Base-by-base conservation (phyloP, 2,113 vertebrate species). In the Brachionichthys hirsutus region DNA sequence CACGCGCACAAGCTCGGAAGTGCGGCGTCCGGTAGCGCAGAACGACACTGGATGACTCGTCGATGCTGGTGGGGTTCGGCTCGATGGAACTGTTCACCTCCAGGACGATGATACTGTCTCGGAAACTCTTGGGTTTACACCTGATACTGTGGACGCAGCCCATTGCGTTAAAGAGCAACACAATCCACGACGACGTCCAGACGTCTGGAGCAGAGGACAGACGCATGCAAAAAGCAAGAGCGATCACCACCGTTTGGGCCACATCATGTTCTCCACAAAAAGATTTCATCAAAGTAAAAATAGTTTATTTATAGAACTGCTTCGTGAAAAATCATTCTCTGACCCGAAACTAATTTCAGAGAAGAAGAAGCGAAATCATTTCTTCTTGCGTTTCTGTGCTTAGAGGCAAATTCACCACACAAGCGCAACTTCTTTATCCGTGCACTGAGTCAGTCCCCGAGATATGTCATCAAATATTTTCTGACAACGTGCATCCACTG, bases 91-190 rank as follows among this genome's bases (percentile, higher is more conserved):
- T 91, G 81, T 93, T 96, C 78, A 99, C 91, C 52, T 99, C 97
- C 24, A 95, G 89, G 82, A 99, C 94, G 0, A 90, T 88, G 85
- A 98, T 92, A 17, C 94, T 93, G 48, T 99, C 97, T 82, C 95
- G 93, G 89, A 98, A 97, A 90, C 95, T 94, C 91, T 94, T 95
- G 73, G 94, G 93, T 88, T 98, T 99, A 92, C 93, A 97, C 82
- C 93, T 94, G 81, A 99, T 93, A 74, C 97, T 99, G 90, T 98
- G 96, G 88, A 98, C 95, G 79, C 97, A 99, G 92, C 96, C 97
- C 97, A 99, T 99, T 81, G 94, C 90, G 93, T 92, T 91, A 70
- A 94, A 85, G 54, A 92, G 85, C 76, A 78, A 90, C 75, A 82
- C 87, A 85, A 91, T 92, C 89, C 91, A 90, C 80, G 88, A 88